Conservation (phyloP, 1,140 invertebrate species). For the Heterodera schachtii region DNA sequence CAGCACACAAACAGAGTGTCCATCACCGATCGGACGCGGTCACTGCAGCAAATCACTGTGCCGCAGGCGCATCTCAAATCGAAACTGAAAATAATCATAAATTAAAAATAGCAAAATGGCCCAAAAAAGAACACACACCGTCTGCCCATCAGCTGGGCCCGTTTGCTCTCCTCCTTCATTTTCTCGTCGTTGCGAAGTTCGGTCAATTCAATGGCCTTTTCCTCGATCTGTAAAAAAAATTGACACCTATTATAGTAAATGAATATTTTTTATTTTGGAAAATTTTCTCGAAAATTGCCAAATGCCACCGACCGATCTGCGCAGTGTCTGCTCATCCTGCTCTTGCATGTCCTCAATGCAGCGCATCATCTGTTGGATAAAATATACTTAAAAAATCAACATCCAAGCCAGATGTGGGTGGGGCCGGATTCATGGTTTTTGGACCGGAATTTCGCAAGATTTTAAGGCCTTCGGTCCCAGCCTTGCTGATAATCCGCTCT, state of each 20-base stretch:
- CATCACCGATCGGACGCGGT: slow-evolving; percentile 29
- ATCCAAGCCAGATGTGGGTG: no score
- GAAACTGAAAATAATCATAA: slow-evolving; percentile 15
- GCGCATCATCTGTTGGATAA: slow-evolving; percentile 30
- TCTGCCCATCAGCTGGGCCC: neutral
- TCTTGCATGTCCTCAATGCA: slow-evolving; percentile 22
- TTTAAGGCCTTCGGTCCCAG: no score
- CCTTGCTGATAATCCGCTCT: no score
- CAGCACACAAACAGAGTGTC: slow-evolving; percentile 39
- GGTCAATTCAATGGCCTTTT: slow-evolving; percentile 5
- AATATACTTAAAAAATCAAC: no score
- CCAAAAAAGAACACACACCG: slow-evolving; percentile 3
- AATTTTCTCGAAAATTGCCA: no score
- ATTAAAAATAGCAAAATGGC: neutral
- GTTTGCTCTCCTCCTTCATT: slow-evolving; percentile 1
- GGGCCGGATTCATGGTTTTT: no score
- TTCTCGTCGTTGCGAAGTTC: neutral
- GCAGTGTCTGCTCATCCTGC: slow-evolving; percentile 10
- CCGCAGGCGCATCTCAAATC: slow-evolving; percentile 26
- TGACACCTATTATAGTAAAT: neutral
- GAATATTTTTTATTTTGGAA: no score
- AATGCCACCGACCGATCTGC: neutral
- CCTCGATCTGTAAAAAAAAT: neutral
- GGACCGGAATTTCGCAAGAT: no score
- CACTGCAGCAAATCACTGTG: slow-evolving; percentile 37